A percentile compares a stretch with the other conserved stretches of the same genome.
Conservation (phyloP, 2,797 vertebrate genomes). For the Phoxinus dragarum region DNA sequence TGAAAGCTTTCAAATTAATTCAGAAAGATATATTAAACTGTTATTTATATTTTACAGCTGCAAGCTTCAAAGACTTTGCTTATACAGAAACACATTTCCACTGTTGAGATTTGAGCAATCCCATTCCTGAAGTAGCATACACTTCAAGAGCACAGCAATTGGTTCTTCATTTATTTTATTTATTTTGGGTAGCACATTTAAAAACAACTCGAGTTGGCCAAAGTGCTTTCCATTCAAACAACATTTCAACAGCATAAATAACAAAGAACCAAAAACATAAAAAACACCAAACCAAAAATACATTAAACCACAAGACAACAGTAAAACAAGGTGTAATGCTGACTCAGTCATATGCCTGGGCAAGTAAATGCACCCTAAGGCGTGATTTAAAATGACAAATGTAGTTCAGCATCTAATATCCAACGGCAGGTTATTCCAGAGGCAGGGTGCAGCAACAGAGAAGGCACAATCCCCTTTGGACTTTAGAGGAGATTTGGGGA, state of each 20-base stretch:
- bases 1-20: not conserved
- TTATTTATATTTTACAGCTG: slow-evolving; percentile 19
- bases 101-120: not conserved
- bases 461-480: not conserved
- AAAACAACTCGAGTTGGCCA: not conserved
- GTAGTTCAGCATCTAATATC: not conserved
- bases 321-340: not conserved
- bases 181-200: not conserved
- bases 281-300: not conserved
- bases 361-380: not conserved
- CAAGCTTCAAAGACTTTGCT: not conserved
- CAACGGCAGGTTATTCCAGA: not conserved
- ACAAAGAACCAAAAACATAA: not conserved
- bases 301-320: not conserved
- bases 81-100: not conserved
- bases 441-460: not conserved
- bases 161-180: not conserved
- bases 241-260: not conserved
- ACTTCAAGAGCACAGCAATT: not conserved
- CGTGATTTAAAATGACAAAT: not conserved
- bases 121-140: not conserved
- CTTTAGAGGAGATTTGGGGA: not conserved
- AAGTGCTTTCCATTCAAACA: not conserved
- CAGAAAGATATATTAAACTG: not conserved
- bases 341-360: not conserved